These are phyloP conservation scores for Chaetophractus vellerosus DNA, from an alignment of 2,797 vertebrate genomes.

Conservation along the genomic window DNA sequence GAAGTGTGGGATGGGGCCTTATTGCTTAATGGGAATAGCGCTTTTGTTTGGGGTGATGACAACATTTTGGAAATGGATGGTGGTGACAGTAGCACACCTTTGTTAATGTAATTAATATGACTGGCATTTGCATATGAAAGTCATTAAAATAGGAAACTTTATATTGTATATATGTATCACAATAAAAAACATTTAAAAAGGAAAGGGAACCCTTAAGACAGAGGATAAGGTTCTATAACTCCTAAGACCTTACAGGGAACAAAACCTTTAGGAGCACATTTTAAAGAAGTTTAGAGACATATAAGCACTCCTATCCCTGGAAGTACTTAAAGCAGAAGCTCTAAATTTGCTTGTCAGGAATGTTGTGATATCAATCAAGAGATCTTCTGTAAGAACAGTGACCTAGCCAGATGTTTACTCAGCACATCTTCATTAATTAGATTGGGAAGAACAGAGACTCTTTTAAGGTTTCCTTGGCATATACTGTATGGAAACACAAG, in stretches of 20 bases:
- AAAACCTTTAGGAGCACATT: not conserved
- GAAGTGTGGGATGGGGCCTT: too few species aligned
- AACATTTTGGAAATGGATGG: too few species aligned
- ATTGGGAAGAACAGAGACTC: not conserved
- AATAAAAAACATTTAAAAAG: not conserved
- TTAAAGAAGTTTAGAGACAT: not conserved
- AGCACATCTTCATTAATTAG: not conserved
- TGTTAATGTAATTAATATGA: too few species aligned
- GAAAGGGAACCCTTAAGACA: fast-evolving
- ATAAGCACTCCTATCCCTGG: not conserved
- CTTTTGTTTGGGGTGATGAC: too few species aligned
- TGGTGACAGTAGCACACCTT: too few species aligned
- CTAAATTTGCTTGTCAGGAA: not conserved
- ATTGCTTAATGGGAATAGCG: too few species aligned
- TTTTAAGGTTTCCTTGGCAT: not conserved
- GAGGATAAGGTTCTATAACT: not conserved
- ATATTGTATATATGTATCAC: too few species aligned
- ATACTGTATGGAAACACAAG: not conserved
- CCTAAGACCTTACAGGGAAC: not conserved
- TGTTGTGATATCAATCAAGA: not conserved
- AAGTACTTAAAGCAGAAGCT: not conserved
- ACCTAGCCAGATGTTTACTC: not conserved
- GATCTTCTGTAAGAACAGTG: not conserved
- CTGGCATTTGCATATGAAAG: too few species aligned
- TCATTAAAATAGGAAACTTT: too few species aligned